Evolutionary conservation across 2,797 vertebrate genomes (phyloP).

Genomic region (Sphenodon punctatus): DNA sequence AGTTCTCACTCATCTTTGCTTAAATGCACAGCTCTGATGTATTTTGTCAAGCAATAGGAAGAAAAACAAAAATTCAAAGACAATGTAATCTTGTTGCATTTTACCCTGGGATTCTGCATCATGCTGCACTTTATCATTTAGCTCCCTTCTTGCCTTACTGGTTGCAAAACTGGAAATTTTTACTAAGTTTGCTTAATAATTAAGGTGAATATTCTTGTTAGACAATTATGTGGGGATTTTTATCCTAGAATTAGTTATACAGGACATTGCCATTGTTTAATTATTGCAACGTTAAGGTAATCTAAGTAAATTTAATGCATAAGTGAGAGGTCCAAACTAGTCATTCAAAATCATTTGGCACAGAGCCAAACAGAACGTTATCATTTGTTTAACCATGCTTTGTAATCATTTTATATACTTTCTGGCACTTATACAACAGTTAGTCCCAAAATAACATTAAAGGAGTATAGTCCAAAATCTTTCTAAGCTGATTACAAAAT

Average conservation of each 20-base stretch:
- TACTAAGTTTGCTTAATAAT: not conserved
- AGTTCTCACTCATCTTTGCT: not conserved
- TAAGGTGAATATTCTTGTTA: not conserved
- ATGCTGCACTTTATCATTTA: not conserved
- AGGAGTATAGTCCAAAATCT: constrained; percentile 33
- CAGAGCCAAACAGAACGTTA: constrained; percentile 16
- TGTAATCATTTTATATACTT: constrained; percentile 43
- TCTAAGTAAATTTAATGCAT: not conserved
- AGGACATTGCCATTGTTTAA: not conserved
- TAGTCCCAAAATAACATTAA: constrained; percentile 52
- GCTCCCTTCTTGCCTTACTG: not conserved
- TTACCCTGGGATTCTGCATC: not conserved
- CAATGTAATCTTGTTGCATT: not conserved
- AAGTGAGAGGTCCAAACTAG: constrained; percentile 44
- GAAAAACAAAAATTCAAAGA: not conserved
- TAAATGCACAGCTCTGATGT: not conserved
- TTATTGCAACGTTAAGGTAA: not conserved
- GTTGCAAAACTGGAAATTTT: not conserved
- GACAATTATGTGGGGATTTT: not conserved
- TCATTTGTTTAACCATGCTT: constrained; percentile 15
- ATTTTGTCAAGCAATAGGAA: not conserved
- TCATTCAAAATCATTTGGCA: constrained; percentile 36
- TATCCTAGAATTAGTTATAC: not conserved
- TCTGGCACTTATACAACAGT: constrained; percentile 11
- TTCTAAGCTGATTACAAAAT: constrained; percentile 46